Evolutionary conservation across 2,797 vertebrate species (phyloP).

Genomic region (Nyctalus aviator): DNA sequence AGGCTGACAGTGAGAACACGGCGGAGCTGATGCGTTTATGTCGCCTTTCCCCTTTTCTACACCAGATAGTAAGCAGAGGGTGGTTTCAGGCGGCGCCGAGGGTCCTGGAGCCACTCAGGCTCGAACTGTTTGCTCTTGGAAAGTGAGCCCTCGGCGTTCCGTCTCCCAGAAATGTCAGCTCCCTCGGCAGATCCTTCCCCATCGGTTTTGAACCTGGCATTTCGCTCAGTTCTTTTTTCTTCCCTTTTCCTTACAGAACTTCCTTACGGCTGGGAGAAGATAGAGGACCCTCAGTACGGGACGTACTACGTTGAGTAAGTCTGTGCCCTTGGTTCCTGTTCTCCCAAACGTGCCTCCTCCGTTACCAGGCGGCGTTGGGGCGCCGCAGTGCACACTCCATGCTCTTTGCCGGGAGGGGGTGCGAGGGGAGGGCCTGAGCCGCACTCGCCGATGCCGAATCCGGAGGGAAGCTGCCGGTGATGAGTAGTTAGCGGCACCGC

Average conservation of each 20-base stretch:
- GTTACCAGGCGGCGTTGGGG: background rate
- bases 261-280: slow-evolving; percentile 99
- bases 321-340: slow-evolving; percentile 39
- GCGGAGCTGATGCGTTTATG: background rate
- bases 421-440: background rate
- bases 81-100: background rate
- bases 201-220: slow-evolving; percentile 23
- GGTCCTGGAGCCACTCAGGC: background rate
- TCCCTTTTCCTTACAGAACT: slow-evolving; percentile 90
- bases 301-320: slow-evolving; percentile 99
- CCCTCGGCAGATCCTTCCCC: background rate
- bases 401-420: background rate
- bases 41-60: too few species aligned
- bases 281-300: slow-evolving; percentile 98
- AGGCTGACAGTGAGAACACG: background rate
- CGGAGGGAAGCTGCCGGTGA: background rate
- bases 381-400: too few species aligned
- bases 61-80: too few species aligned
- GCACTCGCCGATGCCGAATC: background rate
- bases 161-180: slow-evolving; percentile 5
- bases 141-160: slow-evolving; percentile 9
- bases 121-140: slow-evolving; percentile 38
- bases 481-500: background rate
- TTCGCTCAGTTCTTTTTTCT: slow-evolving; percentile 60
- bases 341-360: background rate